Conservation (phyloP, 2,113 vertebrate genomes). For the Arizona elegans region DNA sequence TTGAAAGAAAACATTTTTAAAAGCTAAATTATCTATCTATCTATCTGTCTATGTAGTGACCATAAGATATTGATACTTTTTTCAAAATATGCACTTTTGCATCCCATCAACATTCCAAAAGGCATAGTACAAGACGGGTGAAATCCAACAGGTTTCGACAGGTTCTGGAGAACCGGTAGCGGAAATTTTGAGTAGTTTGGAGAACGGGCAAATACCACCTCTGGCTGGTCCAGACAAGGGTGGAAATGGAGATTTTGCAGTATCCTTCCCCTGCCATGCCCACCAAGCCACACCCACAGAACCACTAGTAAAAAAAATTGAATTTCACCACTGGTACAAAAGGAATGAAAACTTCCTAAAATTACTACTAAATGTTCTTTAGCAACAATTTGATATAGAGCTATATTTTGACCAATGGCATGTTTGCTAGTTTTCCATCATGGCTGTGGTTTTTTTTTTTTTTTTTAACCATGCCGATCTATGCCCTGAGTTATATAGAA, state of each 20-base stretch:
- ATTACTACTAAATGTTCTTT: not conserved
- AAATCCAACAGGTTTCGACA: too few species aligned
- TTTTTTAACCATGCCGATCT: not conserved
- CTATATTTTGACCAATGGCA: not conserved
- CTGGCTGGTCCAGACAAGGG: too few species aligned
- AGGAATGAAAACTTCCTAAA: not conserved
- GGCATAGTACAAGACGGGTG: not conserved
- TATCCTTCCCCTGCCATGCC: too few species aligned
- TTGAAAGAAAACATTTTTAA: not conserved
- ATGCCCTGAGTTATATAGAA: not conserved
- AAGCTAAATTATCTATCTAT: not conserved
- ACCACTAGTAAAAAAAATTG: too few species aligned
- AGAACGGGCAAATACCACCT: too few species aligned
- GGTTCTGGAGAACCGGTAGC: too few species aligned
- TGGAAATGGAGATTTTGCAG: too few species aligned
- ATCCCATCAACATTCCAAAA: not conserved
- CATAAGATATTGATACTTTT: not conserved
- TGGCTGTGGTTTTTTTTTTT: not conserved
- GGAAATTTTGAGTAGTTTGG: too few species aligned
- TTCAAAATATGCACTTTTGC: not conserved
- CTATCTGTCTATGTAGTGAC: not conserved
- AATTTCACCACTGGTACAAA: not conserved
- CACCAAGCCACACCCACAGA: too few species aligned
- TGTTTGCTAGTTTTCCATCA: not conserved
- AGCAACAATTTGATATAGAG: not conserved